Conservation (phyloP, 2,113 vertebrate genomes). For the Sturnus vulgaris region DNA sequence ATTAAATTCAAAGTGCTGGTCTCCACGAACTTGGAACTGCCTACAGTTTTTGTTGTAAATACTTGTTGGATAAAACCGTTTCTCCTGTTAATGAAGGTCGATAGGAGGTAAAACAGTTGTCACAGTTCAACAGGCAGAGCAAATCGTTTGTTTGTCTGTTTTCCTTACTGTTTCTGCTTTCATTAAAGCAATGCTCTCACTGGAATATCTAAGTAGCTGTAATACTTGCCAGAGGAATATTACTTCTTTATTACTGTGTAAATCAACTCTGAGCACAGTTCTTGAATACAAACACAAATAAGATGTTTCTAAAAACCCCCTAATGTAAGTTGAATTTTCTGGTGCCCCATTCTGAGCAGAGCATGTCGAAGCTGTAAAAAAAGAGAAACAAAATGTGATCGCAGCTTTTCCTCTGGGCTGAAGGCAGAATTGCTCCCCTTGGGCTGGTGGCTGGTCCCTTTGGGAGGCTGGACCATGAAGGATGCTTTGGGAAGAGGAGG, state of each 20-base stretch:
- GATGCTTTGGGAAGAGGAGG: not conserved
- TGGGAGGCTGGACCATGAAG: not conserved
- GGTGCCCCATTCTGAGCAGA: not conserved
- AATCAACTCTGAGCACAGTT: not conserved
- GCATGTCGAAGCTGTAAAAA: fast-evolving
- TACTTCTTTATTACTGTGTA: not conserved
- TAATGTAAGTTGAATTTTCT: not conserved
- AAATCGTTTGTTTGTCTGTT: not conserved
- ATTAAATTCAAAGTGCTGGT: not conserved
- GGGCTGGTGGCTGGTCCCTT: not conserved
- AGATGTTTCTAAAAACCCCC: not conserved
- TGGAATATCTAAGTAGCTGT: not conserved
- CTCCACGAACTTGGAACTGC: not conserved
- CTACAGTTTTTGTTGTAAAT: not conserved
- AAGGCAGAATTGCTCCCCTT: not conserved
- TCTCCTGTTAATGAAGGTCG: not conserved
- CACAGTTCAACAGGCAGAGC: not conserved
- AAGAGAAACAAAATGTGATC: not conserved
- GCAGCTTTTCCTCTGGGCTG: not conserved
- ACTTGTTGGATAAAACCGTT: not conserved
- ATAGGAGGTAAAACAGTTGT: not conserved
- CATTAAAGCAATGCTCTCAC: not conserved
- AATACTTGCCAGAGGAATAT: not conserved
- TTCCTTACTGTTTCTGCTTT: not conserved
- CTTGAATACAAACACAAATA: not conserved